These are phyloP conservation scores for Drosophila maculinotata DNA, from an alignment of 2,888 invertebrate genomes.

Conservation along the genomic window DNA sequence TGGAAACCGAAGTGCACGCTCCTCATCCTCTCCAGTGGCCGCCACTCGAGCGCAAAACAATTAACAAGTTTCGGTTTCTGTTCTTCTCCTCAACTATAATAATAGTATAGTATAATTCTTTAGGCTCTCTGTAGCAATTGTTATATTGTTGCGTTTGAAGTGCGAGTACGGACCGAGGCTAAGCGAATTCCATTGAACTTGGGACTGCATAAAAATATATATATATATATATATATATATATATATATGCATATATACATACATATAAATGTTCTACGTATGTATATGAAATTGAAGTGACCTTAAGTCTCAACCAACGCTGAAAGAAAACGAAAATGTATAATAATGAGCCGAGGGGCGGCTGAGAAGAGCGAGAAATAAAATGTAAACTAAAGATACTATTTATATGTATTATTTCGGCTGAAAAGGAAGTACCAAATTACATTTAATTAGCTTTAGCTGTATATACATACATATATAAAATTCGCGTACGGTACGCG, in stretches of 20 bases:
- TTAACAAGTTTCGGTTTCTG: conserved; percentile 71
- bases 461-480: conserved; percentile 44
- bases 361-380: conserved; percentile 51
- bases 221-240: not conserved
- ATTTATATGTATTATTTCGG: conserved; percentile 82
- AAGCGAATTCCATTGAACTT: conserved; percentile 70
- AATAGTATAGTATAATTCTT: conserved; percentile 17
- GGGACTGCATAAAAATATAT: conserved; percentile 8
- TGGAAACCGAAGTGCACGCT: conserved; percentile 63
- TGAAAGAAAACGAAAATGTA: conserved; percentile 79
- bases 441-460: conserved; percentile 84
- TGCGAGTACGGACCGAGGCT: conserved; percentile 32
- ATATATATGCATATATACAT: not conserved
- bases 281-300: conserved; percentile 45
- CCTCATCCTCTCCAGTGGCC: conserved; percentile 23
- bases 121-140: conserved; percentile 51
- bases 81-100: conserved; percentile 6
- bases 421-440: conserved; percentile 84
- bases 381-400: conserved; percentile 80
- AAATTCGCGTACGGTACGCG: conserved; percentile 81
- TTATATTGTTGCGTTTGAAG: conserved; percentile 55
- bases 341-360: conserved; percentile 64
- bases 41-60: conserved; percentile 79
- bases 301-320: conserved; percentile 58
- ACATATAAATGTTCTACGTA: not conserved